A percentile compares a stretch with the other conserved stretches of the same genome.
These are phyloP conservation scores for Drosophila setosimentum DNA, from an alignment of 2,888 invertebrate species.

Conservation along the genomic window DNA sequence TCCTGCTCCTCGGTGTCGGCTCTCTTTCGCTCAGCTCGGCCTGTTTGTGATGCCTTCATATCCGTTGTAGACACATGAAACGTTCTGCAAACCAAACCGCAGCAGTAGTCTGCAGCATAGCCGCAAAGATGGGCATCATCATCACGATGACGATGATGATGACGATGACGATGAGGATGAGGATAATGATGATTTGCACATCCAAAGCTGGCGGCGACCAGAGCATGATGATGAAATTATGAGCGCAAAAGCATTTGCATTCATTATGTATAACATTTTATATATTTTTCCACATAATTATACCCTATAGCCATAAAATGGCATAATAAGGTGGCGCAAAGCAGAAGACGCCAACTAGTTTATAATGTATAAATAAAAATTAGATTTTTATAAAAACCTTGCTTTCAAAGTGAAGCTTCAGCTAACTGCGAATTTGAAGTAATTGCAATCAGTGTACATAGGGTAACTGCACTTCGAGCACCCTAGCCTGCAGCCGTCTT, in stretches of 20 bases:
- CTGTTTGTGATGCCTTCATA: conserved; percentile 81
- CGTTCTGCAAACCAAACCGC: conserved; percentile 74
- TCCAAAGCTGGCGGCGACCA: conserved; percentile 23
- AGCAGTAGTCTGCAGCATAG: conserved; percentile 60
- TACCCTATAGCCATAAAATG: conserved; percentile 11
- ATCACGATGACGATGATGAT: conserved; percentile 6
- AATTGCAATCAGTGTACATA: not conserved
- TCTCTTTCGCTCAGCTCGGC: conserved; percentile 24
- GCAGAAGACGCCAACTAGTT: not conserved
- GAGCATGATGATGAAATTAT: conserved; percentile 75
- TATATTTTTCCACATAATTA: conserved; percentile 39
- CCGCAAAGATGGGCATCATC: conserved; percentile 48
- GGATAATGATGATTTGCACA: conserved; percentile 32
- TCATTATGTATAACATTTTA: conserved; percentile 73
- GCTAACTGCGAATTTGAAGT: not conserved
- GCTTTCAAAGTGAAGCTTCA: not conserved
- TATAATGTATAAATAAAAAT: not conserved
- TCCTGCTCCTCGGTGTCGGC: conserved; percentile 19
- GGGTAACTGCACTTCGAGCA: conserved; percentile 19
- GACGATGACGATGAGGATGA: conserved; percentile 14
- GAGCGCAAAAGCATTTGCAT: conserved; percentile 81
- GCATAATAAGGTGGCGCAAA: not conserved
- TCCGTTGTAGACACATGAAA: conserved; percentile 80
- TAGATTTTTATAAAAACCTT: not conserved
- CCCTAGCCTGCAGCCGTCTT: not conserved